Conservation (phyloP, 2,797 vertebrate genomes). For the Sebastes ruberrimus region DNA sequence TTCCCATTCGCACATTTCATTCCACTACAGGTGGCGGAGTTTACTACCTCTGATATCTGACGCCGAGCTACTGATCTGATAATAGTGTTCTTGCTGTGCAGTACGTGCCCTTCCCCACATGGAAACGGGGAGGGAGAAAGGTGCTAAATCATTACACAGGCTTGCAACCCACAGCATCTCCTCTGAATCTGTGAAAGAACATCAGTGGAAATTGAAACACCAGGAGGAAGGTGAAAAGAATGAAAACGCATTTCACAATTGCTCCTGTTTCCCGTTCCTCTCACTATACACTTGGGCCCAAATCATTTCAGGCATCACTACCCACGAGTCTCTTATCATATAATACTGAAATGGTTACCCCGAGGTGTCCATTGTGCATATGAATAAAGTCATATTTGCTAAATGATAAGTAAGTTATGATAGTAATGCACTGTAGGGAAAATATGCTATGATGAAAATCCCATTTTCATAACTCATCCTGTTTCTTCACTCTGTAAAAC, state of each 20-base stretch:
- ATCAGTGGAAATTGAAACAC: constrained; percentile 61
- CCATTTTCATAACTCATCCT: constrained; percentile 27
- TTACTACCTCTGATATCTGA: constrained; percentile 69
- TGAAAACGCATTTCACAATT: constrained; percentile 33
- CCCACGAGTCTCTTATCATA: constrained; percentile 78
- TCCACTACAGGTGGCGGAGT: constrained; percentile 61
- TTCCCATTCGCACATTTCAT: constrained; percentile 46
- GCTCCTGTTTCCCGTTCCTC: constrained; percentile 54
- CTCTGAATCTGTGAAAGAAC: constrained; percentile 50
- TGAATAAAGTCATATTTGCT: constrained; percentile 77
- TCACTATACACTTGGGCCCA: constrained; percentile 63
- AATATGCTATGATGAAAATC: constrained; percentile 55
- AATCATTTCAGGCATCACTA: constrained; percentile 85
- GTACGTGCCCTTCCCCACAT: constrained; percentile 48
- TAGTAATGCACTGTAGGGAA: constrained; percentile 38
- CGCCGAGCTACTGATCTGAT: constrained; percentile 72
- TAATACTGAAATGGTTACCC: constrained; percentile 79
- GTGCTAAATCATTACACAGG: constrained; percentile 46
- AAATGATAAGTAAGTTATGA: constrained; percentile 70
- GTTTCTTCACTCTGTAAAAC: constrained; percentile 17
- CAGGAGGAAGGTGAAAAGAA: constrained; percentile 36
- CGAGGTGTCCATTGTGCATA: constrained; percentile 76
- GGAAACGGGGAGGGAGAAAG: constrained; percentile 37
- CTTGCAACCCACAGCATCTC: constrained; percentile 38
- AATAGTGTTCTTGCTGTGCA: constrained; percentile 62